Evolutionary conservation across 2,888 invertebrate species (phyloP), one percentile per base, ranked within the genome.

Genomic region (Drosophila mimica): DNA sequence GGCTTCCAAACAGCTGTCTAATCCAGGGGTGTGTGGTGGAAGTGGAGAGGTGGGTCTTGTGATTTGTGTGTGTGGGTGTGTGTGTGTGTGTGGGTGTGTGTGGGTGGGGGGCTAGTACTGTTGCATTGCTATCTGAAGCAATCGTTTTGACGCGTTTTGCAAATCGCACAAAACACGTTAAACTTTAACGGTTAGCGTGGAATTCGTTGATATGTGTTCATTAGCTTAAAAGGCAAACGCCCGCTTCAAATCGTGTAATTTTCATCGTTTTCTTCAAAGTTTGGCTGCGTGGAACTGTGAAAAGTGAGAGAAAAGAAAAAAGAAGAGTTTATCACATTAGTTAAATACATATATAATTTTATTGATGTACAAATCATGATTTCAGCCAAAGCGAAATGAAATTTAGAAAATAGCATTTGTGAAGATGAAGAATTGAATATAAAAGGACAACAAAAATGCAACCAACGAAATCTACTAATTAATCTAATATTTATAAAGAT

Each of bases 161-260:
- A 62, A 60, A 54, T 74, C 62, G 25, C 25, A 57, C 69, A 82
- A 79, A 85, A 78, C 79, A 74, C 61, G 51, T 66, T 68, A 74
- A 78, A 82, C 73, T 74, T 58, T 74, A 74, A 58, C 80, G 66
- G 66, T 63, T 49, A 68, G 63, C 72, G 64, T 68, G 74, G 72
- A 87, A 81, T 89, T 89, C 87, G 76, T 84, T 84, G 84, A 84
- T 84, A 84, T 84, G 84, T 84, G 67, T 83, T 78, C 68, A 62
- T 82, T 69, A 76, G 82, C 85, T 76, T 51, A 43, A 71, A 84
- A 73, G 88, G 88, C 85, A 84, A 78, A 46, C 79, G 66, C 74
- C 78, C 73, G 33, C 46, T 68, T 31, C 48, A 58, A 33, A 15
- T 65, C 61, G 25, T 46, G 1, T 54, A 2, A 28, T 51, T 69